phyloP scores from a whole-genome alignment of 2,888 invertebrate genomes.

The Spilarctia lutea region DNA sequence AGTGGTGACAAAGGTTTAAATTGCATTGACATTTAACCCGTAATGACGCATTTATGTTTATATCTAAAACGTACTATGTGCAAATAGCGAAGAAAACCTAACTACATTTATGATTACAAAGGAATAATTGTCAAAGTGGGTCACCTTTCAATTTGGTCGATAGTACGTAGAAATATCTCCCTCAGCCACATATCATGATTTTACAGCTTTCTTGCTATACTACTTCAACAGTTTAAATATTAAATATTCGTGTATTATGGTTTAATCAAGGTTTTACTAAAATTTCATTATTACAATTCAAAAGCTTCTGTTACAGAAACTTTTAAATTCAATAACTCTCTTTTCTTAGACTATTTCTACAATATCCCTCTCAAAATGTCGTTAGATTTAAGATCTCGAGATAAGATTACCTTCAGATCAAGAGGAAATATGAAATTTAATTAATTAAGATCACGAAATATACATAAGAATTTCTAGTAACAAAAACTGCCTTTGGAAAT shows the following conservation, averaged over 20 bases:
- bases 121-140: too few species aligned
- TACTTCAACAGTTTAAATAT: background rate
- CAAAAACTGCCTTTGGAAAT: constrained; percentile 71
- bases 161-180: background rate
- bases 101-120: too few species aligned
- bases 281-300: background rate
- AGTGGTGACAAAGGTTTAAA: too few species aligned
- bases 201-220: background rate
- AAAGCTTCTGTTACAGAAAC: background rate
- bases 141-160: too few species aligned
- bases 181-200: background rate
- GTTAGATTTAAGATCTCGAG: constrained; percentile 24
- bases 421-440: constrained; percentile 51
- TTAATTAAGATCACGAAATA: constrained; percentile 67
- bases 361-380: background rate
- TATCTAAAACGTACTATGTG: too few species aligned
- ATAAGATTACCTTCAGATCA: constrained; percentile 29
- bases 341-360: background rate
- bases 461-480: constrained; percentile 66
- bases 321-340: background rate
- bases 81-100: too few species aligned
- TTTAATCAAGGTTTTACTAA: background rate
- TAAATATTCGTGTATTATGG: background rate
- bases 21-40: too few species aligned
- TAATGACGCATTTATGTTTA: too few species aligned